phyloP scores from a whole-genome alignment of 2,113 vertebrate genomes.

The Girardinichthys multiradiatus region DNA sequence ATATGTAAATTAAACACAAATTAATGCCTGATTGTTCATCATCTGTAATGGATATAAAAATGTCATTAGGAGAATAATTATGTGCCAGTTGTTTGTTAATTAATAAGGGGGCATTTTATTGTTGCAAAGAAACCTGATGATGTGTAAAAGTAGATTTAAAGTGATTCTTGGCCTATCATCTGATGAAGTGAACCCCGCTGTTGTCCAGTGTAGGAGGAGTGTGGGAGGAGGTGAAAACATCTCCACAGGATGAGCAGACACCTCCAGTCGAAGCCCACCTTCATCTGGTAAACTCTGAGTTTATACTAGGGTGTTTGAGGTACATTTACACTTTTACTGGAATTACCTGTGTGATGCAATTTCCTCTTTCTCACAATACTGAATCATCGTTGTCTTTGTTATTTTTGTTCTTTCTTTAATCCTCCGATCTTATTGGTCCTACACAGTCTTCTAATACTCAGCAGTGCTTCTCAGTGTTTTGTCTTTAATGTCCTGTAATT shows the following conservation, averaged over 20 bases:
- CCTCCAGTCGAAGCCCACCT: constrained; percentile 22
- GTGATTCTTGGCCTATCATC: constrained; percentile 2
- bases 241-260: constrained; percentile 33
- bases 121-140: background rate
- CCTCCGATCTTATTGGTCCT: too few relatives aligned
- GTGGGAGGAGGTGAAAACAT: constrained; percentile 52
- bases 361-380: too few relatives aligned
- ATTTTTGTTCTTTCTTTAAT: background rate
- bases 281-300: constrained; percentile 21
- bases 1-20: too few relatives aligned
- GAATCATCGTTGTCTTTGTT: background rate
- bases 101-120: too few relatives aligned
- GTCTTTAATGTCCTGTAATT: too few relatives aligned
- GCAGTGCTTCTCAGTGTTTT: too few relatives aligned
- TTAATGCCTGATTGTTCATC: too few relatives aligned
- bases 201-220: constrained; percentile 27
- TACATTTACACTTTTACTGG: constrained; percentile 1
- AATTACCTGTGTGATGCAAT: background rate
- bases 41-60: too few relatives aligned
- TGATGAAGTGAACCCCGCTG: constrained; percentile 23
- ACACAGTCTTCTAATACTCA: too few relatives aligned
- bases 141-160: background rate
- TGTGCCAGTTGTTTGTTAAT: too few relatives aligned
- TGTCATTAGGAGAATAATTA: too few relatives aligned
- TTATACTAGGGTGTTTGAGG: background rate